These are phyloP conservation scores for Vidua chalybeata DNA, from an alignment of 2,113 vertebrate genomes.

Conservation along the genomic window DNA sequence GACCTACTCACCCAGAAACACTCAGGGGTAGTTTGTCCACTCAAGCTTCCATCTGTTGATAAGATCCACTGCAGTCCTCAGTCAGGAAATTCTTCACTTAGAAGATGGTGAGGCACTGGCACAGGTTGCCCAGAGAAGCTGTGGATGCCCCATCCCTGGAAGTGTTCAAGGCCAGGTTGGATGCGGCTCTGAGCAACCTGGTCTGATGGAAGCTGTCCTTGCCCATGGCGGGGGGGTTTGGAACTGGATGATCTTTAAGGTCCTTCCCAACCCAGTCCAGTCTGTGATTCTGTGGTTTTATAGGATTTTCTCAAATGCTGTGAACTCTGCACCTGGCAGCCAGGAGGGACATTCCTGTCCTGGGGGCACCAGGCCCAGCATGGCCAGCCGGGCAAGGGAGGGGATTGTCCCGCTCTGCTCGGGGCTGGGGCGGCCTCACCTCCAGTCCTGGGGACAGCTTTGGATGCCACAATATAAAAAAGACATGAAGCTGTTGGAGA, in stretches of 20 bases:
- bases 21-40: background rate
- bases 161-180: background rate
- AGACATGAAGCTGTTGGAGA: background rate
- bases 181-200: background rate
- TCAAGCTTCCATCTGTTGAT: background rate
- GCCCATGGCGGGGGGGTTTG: background rate
- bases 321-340: background rate
- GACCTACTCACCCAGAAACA: accelerated
- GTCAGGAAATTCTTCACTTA: background rate
- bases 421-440: background rate
- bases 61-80: background rate
- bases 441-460: background rate
- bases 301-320: background rate
- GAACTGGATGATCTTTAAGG: background rate
- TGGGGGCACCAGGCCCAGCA: background rate
- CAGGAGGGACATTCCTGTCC: background rate
- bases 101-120: background rate
- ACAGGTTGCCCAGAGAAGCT: background rate
- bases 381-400: accelerated
- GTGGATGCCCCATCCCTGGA: background rate
- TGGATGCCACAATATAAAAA: background rate
- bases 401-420: background rate
- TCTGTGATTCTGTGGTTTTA: background rate
- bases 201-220: background rate
- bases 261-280: background rate